Conservation (phyloP, 2,113 vertebrate genomes). For the Rhea pennata region DNA sequence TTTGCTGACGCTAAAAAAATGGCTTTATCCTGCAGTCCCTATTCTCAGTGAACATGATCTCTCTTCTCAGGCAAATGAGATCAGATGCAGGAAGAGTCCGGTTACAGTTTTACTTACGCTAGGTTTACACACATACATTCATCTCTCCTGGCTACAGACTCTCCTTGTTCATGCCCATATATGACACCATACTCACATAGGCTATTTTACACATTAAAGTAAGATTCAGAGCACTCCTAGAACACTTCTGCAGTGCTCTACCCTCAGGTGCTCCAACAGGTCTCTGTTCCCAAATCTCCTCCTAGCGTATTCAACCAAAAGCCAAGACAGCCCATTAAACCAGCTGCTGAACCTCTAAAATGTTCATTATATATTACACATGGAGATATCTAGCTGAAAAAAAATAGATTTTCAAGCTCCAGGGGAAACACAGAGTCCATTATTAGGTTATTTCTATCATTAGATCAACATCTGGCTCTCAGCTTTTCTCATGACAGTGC, state of each 20-base stretch:
- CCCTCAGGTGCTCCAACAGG: neutral
- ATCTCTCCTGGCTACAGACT: neutral
- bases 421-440: neutral
- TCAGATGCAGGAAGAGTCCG: neutral
- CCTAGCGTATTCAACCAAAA: neutral
- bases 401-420: neutral
- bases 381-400: neutral
- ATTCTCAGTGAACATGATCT: neutral
- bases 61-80: neutral
- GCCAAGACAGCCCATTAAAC: neutral
- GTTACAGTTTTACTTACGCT: neutral
- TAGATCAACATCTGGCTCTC: constrained; percentile 50
- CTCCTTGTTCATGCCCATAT: neutral
- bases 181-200: neutral
- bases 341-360: neutral
- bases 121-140: neutral
- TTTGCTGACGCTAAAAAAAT: neutral
- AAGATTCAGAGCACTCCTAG: neutral
- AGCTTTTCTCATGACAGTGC: constrained; percentile 13
- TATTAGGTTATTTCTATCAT: constrained; percentile 21
- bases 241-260: accelerated
- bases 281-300: neutral
- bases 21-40: neutral
- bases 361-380: neutral
- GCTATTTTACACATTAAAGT: neutral